These are phyloP conservation scores for Pelodytes ibericus DNA, from an alignment of 2,797 vertebrate genomes.

Conservation along the genomic window DNA sequence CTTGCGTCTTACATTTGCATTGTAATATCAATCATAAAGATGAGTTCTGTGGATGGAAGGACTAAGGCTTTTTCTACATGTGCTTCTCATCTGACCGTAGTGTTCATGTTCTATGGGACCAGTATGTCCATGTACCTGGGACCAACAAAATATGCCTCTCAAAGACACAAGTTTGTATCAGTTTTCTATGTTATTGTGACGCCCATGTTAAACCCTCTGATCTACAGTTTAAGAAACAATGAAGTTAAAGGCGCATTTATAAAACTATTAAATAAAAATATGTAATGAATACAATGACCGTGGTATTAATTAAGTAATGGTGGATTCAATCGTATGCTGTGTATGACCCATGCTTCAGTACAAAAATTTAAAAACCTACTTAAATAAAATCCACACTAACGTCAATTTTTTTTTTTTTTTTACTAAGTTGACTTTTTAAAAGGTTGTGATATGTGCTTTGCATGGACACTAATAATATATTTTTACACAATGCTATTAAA, in stretches of 20 bases:
- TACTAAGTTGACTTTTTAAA: too few species aligned
- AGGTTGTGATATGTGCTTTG: too few species aligned
- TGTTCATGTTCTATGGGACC: slow-evolving; percentile 57
- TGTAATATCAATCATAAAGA: slow-evolving; percentile 46
- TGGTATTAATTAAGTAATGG: too few species aligned
- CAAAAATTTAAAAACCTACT: too few species aligned
- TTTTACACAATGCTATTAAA: too few species aligned
- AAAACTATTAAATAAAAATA: slow-evolving; percentile 42
- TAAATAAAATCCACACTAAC: too few species aligned
- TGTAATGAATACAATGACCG: too few species aligned
- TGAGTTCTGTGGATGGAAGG: slow-evolving; percentile 33
- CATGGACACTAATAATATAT: too few species aligned
- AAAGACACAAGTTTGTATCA: slow-evolving; percentile 17
- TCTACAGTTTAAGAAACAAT: slow-evolving; percentile 64
- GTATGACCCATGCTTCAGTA: too few species aligned
- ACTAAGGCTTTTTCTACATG: slow-evolving; percentile 60
- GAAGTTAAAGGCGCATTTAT: slow-evolving; percentile 59
- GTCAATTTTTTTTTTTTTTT: too few species aligned
- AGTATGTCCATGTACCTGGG: slow-evolving; percentile 55
- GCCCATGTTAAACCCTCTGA: slow-evolving; percentile 63
- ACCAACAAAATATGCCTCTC: not conserved
- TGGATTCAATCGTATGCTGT: too few species aligned
- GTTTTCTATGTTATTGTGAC: slow-evolving; percentile 47
- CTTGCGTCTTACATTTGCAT: slow-evolving; percentile 56
- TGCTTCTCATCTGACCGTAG: slow-evolving; percentile 57